phyloP scores from a whole-genome alignment of 2,888 invertebrate species.

The Platynereis dumerilii region DNA sequence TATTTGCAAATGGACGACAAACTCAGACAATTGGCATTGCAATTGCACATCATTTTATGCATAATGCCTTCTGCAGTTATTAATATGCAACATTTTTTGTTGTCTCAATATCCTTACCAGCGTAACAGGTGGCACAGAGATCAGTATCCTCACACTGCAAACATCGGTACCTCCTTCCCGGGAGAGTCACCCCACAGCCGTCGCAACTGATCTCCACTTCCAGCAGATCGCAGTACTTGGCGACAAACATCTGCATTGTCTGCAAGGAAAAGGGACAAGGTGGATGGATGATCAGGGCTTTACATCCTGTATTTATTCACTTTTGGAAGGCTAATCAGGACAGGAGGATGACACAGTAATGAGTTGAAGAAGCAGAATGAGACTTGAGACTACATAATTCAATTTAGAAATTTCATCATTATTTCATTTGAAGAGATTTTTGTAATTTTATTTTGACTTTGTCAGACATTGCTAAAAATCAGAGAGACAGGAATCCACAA shows the following conservation, averaged over 20 bases:
- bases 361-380: no score
- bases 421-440: no score
- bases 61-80: neutral
- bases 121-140: slow-evolving; percentile 60
- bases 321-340: no score
- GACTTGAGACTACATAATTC: no score
- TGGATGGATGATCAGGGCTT: no score
- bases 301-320: no score
- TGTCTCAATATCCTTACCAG: slow-evolving; percentile 31
- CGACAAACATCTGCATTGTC: slow-evolving; percentile 60
- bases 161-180: slow-evolving; percentile 58
- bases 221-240: slow-evolving; percentile 57
- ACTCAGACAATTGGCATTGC: neutral
- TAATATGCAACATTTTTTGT: neutral
- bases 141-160: slow-evolving; percentile 61
- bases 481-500: no score
- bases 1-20: no score
- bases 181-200: slow-evolving; percentile 58
- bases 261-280: slow-evolving; percentile 40
- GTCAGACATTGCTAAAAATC: no score
- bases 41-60: neutral
- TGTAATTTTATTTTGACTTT: no score
- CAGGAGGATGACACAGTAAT: no score
- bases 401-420: no score
- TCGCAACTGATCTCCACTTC: slow-evolving; percentile 62